phyloP scores from a whole-genome alignment of 2,888 invertebrate genomes.

The Harpagoxenus sublaevis region DNA sequence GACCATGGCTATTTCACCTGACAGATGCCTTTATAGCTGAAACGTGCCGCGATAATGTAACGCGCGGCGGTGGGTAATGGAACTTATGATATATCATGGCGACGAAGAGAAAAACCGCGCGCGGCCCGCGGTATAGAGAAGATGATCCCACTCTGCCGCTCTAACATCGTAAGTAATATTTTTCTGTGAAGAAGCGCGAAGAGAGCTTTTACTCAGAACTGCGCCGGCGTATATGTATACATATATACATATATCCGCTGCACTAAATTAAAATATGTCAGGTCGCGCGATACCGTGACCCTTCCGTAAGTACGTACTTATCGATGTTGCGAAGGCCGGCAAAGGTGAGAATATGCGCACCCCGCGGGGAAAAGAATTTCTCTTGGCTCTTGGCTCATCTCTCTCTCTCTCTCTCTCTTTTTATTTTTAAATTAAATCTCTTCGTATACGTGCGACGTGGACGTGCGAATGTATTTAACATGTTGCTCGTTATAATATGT shows the following conservation, averaged over 20 bases:
- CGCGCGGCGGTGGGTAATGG: slow-evolving; percentile 75
- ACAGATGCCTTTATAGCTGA: slow-evolving; percentile 76
- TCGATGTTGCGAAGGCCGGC: slow-evolving; percentile 39
- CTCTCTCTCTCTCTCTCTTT: not conserved
- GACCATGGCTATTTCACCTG: slow-evolving; percentile 74
- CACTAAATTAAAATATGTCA: slow-evolving; percentile 65
- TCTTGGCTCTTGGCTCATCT: not conserved
- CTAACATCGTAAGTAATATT: slow-evolving; percentile 67
- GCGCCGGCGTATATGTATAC: slow-evolving; percentile 2
- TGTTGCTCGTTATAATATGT: not conserved
- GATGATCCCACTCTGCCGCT: slow-evolving; percentile 66
- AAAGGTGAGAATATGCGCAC: slow-evolving; percentile 8
- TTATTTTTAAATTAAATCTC: slow-evolving; percentile 8
- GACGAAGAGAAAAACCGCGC: slow-evolving; percentile 47
- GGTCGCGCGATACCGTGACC: slow-evolving; percentile 13
- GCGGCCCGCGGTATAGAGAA: slow-evolving; percentile 54
- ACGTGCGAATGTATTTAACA: not conserved
- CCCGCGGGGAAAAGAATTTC: not conserved
- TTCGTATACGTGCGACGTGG: no score
- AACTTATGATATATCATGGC: slow-evolving; percentile 80
- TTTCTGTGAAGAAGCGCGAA: slow-evolving; percentile 57
- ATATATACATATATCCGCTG: not conserved
- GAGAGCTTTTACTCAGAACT: slow-evolving; percentile 57
- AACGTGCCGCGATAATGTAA: slow-evolving; percentile 80
- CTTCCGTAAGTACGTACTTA: slow-evolving; percentile 41